A percentile compares a stretch with the other conserved stretches of the same genome.
Conservation (phyloP, 2,113 vertebrate genomes). For the Pelobates fuscus region DNA sequence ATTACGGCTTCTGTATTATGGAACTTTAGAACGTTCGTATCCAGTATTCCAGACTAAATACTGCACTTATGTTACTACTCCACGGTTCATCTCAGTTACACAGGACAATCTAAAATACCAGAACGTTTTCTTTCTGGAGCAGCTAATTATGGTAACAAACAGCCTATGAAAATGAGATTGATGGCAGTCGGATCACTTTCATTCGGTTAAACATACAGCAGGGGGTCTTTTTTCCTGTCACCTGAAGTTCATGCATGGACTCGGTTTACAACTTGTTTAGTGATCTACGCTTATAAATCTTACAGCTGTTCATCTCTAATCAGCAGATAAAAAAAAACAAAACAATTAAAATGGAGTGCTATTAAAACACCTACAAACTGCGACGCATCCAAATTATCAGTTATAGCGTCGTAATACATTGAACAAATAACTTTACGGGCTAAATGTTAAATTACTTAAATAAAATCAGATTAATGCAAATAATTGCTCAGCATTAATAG, state of each 20-base stretch:
- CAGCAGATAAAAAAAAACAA: background rate
- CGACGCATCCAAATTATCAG: conserved; percentile 33
- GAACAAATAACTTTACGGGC: conserved; percentile 7
- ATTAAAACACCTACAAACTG: conserved; percentile 4
- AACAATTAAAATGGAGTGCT: background rate
- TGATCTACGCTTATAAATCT: conserved; percentile 27
- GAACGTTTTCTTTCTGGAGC: conserved; percentile 73
- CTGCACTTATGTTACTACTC: conserved; percentile 50
- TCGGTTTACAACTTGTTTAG: conserved; percentile 61
- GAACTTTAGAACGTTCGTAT: conserved; percentile 47
- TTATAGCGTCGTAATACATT: too few relatives aligned
- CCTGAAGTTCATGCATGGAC: conserved; percentile 74
- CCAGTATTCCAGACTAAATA: conserved; percentile 41
- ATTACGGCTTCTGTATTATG: conserved; percentile 45
- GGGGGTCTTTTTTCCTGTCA: conserved; percentile 73
- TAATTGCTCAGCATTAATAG: background rate
- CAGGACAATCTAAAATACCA: conserved; percentile 73
- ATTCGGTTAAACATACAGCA: conserved; percentile 71
- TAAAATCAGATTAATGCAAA: conserved; percentile 34
- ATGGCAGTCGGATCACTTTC: conserved; percentile 79
- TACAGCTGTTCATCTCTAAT: conserved; percentile 31
- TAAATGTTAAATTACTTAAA: conserved; percentile 1
- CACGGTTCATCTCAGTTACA: conserved; percentile 76
- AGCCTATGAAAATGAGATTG: conserved; percentile 79
- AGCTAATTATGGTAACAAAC: conserved; percentile 78